phyloP scores from a whole-genome alignment of 2,888 invertebrate species.

The Blastobasis lacticolella region DNA sequence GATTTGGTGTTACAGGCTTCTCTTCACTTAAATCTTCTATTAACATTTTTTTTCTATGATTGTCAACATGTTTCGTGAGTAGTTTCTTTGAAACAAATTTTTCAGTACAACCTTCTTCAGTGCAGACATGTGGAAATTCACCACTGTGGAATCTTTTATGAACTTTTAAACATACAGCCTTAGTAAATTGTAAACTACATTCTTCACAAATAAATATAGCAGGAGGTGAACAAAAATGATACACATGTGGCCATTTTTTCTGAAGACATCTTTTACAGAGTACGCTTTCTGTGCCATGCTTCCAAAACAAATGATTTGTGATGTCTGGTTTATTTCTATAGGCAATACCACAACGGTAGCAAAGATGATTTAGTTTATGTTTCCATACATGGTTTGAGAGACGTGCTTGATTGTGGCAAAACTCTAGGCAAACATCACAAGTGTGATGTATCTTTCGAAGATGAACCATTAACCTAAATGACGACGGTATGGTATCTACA shows the following conservation, averaged over 20 bases:
- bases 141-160: slow-evolving; percentile 86
- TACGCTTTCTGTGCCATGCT: slow-evolving; percentile 92
- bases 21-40: slow-evolving; percentile 41
- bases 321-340: slow-evolving; percentile 92
- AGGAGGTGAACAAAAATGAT: slow-evolving; percentile 92
- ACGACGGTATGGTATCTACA: slow-evolving; percentile 84
- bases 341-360: slow-evolving; percentile 90
- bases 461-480: slow-evolving; percentile 92
- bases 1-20: slow-evolving; percentile 30
- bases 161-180: slow-evolving; percentile 86
- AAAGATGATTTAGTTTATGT: slow-evolving; percentile 89
- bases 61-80: slow-evolving; percentile 79
- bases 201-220: slow-evolving; percentile 85
- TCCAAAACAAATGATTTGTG: slow-evolving; percentile 93
- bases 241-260: slow-evolving; percentile 94
- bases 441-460: slow-evolving; percentile 87
- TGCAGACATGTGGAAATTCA: slow-evolving; percentile 82
- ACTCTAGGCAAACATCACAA: slow-evolving; percentile 90
- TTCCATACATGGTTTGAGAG: slow-evolving; percentile 93
- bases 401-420: slow-evolving; percentile 84
- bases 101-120: slow-evolving; percentile 80
- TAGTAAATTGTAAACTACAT: slow-evolving; percentile 83
- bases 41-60: slow-evolving; percentile 67
- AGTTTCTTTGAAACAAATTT: slow-evolving; percentile 88
- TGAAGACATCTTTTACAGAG: slow-evolving; percentile 88